Evolutionary conservation across 2,888 invertebrate species (phyloP), one percentile per base, ranked within the genome.

Genomic region (Spisula solida): DNA sequence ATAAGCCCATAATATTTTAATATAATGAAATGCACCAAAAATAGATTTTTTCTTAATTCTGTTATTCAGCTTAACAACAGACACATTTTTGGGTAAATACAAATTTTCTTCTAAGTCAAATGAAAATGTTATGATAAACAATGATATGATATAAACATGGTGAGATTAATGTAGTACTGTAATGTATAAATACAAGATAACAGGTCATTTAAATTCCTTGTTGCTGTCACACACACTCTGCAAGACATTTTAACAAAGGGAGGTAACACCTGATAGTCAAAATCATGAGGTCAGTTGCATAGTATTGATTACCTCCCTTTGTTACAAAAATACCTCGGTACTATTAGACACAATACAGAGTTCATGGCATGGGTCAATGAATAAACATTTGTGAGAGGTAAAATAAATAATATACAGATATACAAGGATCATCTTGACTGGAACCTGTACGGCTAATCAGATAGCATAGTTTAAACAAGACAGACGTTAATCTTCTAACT

Each of bases 371-470:
- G 20, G 60, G 51, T 25, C 25, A n/a, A 25, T 66, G 25, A 66
- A 25, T 25, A 66, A 66, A 12, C 60, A 66, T 66, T 66, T 66
- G n/a, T 66, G 60, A 66, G 25, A 66, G 60, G 60, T 66, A 66
- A 66, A 66, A 66, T 66, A 66, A 66, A 66, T 25, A 66, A 66
- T 25, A 10, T 5, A 25, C 8, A 66, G 60, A 66, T 66, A n/a
- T 66, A 66, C 25, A 6, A n/a, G 25, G 60, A 66, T 66, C 60
- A 66, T 66, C 60, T 66, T 66, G 60, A 66, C 60, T 66, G 20
- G 20, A 66, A 66, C 10, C 60, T 66, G 60, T 66, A 25, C n/a
- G 60, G 60, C 25, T 66, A 66, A 66, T 66, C n/a, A 25, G 60
- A 66, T 66, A 66, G 4, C 4, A 66, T 66, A 66, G 60, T 66